A percentile compares a stretch with the other conserved stretches of the same genome.
These are phyloP conservation scores for Ecliptopera silaceata DNA, from an alignment of 2,888 invertebrate species.

Conservation along the genomic window DNA sequence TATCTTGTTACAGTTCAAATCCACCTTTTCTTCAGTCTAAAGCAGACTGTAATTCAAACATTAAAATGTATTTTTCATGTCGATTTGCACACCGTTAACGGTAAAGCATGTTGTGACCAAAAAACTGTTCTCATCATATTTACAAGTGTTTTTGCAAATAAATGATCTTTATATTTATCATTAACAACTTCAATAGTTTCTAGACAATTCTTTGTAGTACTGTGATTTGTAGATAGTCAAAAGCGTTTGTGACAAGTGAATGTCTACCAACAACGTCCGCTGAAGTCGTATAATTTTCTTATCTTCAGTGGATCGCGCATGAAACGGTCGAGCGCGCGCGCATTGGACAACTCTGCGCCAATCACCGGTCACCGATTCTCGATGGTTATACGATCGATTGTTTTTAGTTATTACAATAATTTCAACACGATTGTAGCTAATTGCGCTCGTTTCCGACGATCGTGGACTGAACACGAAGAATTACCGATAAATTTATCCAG, in stretches of 20 bases:
- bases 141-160: too few relatives aligned
- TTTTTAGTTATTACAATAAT: slow-evolving; percentile 83
- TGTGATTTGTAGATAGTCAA: slow-evolving; percentile 18
- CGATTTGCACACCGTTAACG: too few relatives aligned
- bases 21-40: slow-evolving; percentile 1
- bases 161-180: too few relatives aligned
- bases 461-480: slow-evolving; percentile 62
- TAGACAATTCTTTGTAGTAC: not conserved
- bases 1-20: slow-evolving; percentile 32
- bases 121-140: too few relatives aligned
- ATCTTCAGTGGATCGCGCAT: slow-evolving; percentile 71
- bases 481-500: slow-evolving; percentile 62
- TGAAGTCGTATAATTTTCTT: slow-evolving; percentile 73
- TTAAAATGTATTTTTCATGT: not conserved
- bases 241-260: slow-evolving; percentile 67
- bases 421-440: slow-evolving; percentile 78
- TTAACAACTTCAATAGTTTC: not conserved
- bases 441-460: slow-evolving; percentile 76
- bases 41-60: slow-evolving; percentile 4
- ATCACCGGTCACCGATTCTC: slow-evolving; percentile 64
- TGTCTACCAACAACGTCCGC: slow-evolving; percentile 65
- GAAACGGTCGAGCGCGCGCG: slow-evolving; percentile 66
- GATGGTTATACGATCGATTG: slow-evolving; percentile 74
- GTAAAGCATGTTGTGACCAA: too few relatives aligned
- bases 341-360: slow-evolving; percentile 75